Base-by-base conservation (phyloP, 2,888 invertebrate genomes). In the Acleris sparsana region DNA sequence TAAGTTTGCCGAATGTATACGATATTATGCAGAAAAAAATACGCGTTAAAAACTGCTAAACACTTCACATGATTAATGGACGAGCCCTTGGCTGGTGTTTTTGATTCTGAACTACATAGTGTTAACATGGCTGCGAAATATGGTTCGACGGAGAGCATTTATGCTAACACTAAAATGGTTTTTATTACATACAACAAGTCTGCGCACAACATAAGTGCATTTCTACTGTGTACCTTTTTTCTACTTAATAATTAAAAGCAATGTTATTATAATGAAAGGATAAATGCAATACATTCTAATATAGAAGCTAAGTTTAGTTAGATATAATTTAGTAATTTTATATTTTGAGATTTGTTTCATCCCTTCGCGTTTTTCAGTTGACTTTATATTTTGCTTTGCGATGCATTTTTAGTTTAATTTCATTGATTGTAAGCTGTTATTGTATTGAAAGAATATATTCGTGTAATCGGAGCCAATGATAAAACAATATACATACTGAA, bases 231-330 rank as follows among this genome's bases (percentile, higher is more conserved):
- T 80, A 77, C 77, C 80, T 82, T 84, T 84, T 71, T 71, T 53
- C 52, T 66, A 57, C 62, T 56, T 59, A 53, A 63, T n/a, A 63
- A 55, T n/a, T 11, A 20, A 46, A 57, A 57, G 57, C 57, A 53
- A 53, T 48, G 51, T 66, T 75, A 77, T 71, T 75, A 74, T 76
- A 75, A 72, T 70, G 69, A 71, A 78, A 82, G 79, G 82, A 84
- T 82, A 84, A 83, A 86, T 86, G 87, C 88, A 88, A 88, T 86
- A 87, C 84, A 86, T 85, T 87, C 84, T 86, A 80, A 84, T 78
- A 72, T 87, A 86, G 82, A 69, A 75, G 72, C 70, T 87, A 86
- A 84, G 85, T 79, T 82, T 83, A 85, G 82, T 80, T 87, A 84
- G 83, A 76, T 63, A 25, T 66, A 62, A 79, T 81, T 79, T 82